A percentile compares a stretch with the other conserved stretches of the same genome.
These are phyloP conservation scores for Limenitis camilla DNA, from an alignment of 2,888 invertebrate genomes.

Conservation along the genomic window DNA sequence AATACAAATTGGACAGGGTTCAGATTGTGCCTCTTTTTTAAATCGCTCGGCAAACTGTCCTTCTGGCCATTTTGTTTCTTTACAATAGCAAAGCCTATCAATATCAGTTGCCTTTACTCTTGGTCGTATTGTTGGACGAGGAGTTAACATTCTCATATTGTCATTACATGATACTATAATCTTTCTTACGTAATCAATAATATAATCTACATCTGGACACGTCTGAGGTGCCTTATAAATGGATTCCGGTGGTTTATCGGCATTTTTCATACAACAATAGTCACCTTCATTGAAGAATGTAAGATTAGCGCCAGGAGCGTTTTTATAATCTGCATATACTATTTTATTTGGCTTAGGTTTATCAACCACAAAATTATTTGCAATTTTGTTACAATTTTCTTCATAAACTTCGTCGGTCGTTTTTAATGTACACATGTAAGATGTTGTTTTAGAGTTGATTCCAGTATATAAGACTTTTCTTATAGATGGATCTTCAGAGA, in stretches of 20 bases:
- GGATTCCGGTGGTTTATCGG: slow-evolving; percentile 58
- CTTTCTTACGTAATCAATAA: slow-evolving; percentile 60
- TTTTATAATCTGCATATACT: slow-evolving; percentile 54
- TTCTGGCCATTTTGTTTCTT: slow-evolving; percentile 55
- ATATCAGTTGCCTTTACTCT: slow-evolving; percentile 63
- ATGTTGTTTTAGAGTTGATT: slow-evolving; percentile 59
- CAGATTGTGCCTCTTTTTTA: slow-evolving; percentile 45
- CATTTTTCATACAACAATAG: slow-evolving; percentile 55
- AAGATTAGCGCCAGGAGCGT: slow-evolving; percentile 57
- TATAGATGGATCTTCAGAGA: slow-evolving; percentile 55
- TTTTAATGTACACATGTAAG: slow-evolving; percentile 62
- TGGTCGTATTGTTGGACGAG: slow-evolving; percentile 53
- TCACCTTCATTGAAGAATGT: slow-evolving; percentile 55
- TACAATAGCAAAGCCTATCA: slow-evolving; percentile 59
- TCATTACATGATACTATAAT: slow-evolving; percentile 65
- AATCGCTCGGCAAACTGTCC: slow-evolving; percentile 54
- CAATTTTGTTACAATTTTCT: slow-evolving; percentile 52
- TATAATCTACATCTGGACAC: slow-evolving; percentile 56
- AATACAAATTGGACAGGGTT: slow-evolving; percentile 54
- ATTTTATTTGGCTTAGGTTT: slow-evolving; percentile 40
- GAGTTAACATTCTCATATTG: slow-evolving; percentile 66
- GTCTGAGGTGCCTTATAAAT: slow-evolving; percentile 55
- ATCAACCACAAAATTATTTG: slow-evolving; percentile 42
- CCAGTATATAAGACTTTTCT: slow-evolving; percentile 62
- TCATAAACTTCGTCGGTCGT: slow-evolving; percentile 55